A percentile compares a stretch with the other conserved stretches of the same genome.
Conservation (phyloP, 2,113 vertebrate species). For the Acanthisitta chloris region DNA sequence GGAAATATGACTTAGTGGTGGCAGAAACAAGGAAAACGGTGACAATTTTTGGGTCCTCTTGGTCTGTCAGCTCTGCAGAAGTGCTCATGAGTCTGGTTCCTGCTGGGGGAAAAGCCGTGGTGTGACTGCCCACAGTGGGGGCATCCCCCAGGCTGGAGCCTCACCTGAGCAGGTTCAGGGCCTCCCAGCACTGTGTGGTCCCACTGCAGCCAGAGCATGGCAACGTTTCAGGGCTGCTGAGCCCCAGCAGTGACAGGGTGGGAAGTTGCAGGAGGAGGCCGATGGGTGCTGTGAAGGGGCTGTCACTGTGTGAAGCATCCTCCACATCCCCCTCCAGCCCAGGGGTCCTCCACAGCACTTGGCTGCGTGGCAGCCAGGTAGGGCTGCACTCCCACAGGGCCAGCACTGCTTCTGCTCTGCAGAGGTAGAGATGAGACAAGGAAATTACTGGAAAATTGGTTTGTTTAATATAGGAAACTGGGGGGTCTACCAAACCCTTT, state of each 20-base stretch:
- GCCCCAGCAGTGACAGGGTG: too few relatives aligned
- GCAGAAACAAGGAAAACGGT: not conserved
- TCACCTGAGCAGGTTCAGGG: rapidly evolving
- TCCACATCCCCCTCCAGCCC: rapidly evolving
- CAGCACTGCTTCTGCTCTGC: not conserved
- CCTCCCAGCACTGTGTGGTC: rapidly evolving
- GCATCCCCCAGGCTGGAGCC: not conserved
- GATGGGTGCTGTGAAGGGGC: rapidly evolving
- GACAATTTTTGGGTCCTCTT: not conserved
- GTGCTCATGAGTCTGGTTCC: not conserved
- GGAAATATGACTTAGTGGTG: not conserved
- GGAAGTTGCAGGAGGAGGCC: rapidly evolving
- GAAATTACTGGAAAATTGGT: not conserved
- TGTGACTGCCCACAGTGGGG: not conserved
- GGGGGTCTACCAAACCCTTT: not conserved
- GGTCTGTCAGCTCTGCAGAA: not conserved
- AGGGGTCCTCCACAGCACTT: rapidly evolving
- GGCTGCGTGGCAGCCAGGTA: rapidly evolving
- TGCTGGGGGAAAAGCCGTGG: not conserved
- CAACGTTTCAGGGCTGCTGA: rapidly evolving
- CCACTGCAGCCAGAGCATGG: rapidly evolving
- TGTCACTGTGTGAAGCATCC: rapidly evolving
- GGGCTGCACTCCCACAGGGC: not conserved
- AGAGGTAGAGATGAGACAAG: not conserved
- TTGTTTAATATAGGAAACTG: not conserved